Evolutionary conservation across 2,797 vertebrate species (phyloP), one percentile per base, ranked within the genome.

Genomic region (Gambelia wislizenii): DNA sequence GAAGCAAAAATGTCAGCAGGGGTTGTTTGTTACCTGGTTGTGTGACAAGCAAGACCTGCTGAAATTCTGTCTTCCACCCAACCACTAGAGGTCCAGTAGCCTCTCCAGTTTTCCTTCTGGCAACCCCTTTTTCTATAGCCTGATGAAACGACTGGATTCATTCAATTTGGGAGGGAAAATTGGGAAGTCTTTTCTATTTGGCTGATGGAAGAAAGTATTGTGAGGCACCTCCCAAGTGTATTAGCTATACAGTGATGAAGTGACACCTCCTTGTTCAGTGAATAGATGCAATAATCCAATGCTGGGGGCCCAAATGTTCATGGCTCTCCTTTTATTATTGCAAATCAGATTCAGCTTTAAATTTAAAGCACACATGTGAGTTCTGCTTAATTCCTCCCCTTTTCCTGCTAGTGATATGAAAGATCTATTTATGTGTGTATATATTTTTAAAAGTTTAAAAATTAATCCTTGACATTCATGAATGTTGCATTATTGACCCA

Each of bases 391-490:
- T 27, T 13, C n/a, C n/a, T 16, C n/a, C 30, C 25, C 16, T 7
- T n/a, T 13, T 36, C 39, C 10, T 80, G 39, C 49, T 70, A 87
- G 0, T 70, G 36, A 81, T 87, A 84, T 5, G 84, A 89, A 81
- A 61, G 81, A 47, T 64, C 25, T 69, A 70, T 84, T 79, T 86
- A 85, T 70, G 20, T 92, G 52, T 56, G 84, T 27, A 84, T 79
- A 67, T 67, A 67, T 78, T 69, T 8, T 9, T 75, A 83, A 91
- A 79, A 79, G 33, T 87, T 69, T 27, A 69, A 56, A 87, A 91
- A 88, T 87, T 33, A 70, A 90, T 87, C 61, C 3, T 13, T 83
- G 87, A 75, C 6, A 3, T 89, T 87, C 80, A 74, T 69, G 33
- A 89, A 89, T 61, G 56, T 74, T 74, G 0, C 78, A 0, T 69